phyloP scores from a whole-genome alignment of 2,888 invertebrate species.

The Drosophila kanekoi region DNA sequence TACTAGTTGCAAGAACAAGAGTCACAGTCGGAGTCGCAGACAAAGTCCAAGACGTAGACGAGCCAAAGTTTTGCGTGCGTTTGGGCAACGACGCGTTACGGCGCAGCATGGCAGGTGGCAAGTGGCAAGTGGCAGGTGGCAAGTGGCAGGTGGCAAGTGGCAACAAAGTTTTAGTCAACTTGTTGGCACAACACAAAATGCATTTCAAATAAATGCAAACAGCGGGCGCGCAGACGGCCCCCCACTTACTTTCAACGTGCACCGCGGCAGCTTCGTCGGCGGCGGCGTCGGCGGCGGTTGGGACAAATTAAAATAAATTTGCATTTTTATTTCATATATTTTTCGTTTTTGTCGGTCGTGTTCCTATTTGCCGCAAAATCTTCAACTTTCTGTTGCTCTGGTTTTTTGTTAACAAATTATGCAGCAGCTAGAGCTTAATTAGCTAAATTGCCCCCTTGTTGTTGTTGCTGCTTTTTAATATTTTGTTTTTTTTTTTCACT shows the following conservation, averaged over 20 bases:
- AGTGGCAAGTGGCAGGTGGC: slow-evolving; percentile 3
- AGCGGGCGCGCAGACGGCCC: slow-evolving; percentile 18
- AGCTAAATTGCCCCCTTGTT: slow-evolving; percentile 16
- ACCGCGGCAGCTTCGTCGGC: slow-evolving; percentile 5
- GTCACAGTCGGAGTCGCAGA: background rate
- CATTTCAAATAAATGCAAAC: slow-evolving; percentile 57
- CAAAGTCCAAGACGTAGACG: slow-evolving; percentile 4
- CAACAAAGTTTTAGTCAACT: slow-evolving; percentile 27
- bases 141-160: slow-evolving; percentile 1
- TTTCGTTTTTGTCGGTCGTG: slow-evolving; percentile 10
- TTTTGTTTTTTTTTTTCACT: background rate
- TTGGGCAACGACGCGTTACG: slow-evolving; percentile 18
- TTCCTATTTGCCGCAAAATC: slow-evolving; percentile 22
- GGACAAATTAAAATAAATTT: slow-evolving; percentile 56
- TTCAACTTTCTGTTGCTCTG: slow-evolving; percentile 20
- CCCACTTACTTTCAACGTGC: slow-evolving; percentile 30
- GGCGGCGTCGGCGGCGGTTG: slow-evolving; percentile 1
- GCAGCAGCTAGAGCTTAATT: slow-evolving; percentile 51
- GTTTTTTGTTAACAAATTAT: slow-evolving; percentile 50
- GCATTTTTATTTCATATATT: slow-evolving; percentile 48
- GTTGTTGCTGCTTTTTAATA: slow-evolving; percentile 5
- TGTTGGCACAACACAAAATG: slow-evolving; percentile 39
- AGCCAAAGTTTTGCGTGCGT: slow-evolving; percentile 20
- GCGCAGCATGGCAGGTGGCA: slow-evolving; percentile 16
- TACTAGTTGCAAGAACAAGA: background rate